Evolutionary conservation across 2,113 vertebrate species (phyloP).

Genomic region (Abramis brama): DNA sequence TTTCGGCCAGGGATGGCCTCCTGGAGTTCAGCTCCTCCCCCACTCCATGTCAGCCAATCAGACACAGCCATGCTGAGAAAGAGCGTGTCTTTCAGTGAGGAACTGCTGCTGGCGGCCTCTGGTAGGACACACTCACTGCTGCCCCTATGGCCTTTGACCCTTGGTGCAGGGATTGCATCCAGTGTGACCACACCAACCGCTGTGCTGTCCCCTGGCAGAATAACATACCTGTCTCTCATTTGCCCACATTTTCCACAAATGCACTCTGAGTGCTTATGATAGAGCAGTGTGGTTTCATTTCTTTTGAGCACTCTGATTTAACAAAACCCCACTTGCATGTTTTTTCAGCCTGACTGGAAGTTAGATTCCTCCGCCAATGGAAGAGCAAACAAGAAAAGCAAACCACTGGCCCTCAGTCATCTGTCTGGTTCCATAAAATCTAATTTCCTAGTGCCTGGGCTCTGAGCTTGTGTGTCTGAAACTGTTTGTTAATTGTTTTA

Average conservation of each 20-base stretch:
- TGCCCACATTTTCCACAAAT: not conserved
- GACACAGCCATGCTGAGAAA: conserved; percentile 93
- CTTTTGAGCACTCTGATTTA: conserved; percentile 48
- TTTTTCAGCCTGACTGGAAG: not conserved
- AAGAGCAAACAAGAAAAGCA: not conserved
- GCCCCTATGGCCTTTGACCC: conserved; percentile 61
- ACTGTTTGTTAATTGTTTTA: not conserved
- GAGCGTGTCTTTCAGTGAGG: conserved; percentile 96
- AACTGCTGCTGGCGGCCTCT: conserved; percentile 92
- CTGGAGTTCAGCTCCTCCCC: conserved; percentile 83
- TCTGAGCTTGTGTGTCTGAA: conserved; percentile 22
- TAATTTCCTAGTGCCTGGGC: not conserved
- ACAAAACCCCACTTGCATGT: conserved; percentile 35
- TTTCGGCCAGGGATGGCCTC: conserved; percentile 68
- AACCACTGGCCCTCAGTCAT: not conserved
- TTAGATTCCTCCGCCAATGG: not conserved
- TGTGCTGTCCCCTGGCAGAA: not conserved
- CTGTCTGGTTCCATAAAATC: not conserved
- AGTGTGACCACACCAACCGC: not conserved
- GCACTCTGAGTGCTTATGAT: not conserved
- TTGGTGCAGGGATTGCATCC: conserved; percentile 35
- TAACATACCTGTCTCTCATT: not conserved
- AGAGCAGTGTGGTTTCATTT: conserved; percentile 26
- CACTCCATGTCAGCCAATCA: conserved; percentile 82
- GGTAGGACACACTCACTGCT: conserved; percentile 84